phyloP scores from a whole-genome alignment of 1,140 invertebrate species.

The Carcinoscorpius rotundicauda region DNA sequence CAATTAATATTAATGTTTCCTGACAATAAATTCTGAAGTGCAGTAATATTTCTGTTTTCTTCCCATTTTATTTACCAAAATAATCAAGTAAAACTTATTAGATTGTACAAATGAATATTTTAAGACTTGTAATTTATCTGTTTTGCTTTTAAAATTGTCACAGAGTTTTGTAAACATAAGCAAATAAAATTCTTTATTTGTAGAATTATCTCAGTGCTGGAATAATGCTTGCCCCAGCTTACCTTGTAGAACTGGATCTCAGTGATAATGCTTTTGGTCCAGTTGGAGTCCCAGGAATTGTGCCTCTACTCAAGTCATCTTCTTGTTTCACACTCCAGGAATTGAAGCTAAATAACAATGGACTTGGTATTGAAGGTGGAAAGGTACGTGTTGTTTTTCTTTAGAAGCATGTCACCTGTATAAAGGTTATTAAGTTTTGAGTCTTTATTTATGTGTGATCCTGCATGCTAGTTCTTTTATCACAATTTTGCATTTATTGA shows the following conservation, averaged over 20 bases:
- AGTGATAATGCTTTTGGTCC: constrained; percentile 98
- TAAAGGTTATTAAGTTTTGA: too few species aligned
- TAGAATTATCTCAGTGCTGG: constrained; percentile 65
- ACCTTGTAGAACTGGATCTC: constrained; percentile 74
- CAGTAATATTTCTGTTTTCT: too few species aligned
- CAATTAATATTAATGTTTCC: too few species aligned
- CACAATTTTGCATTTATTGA: too few species aligned
- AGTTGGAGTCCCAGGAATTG: constrained; percentile 79
- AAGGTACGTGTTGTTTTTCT: constrained; percentile 36
- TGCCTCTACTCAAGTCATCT: constrained; percentile 65
- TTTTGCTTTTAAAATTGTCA: too few species aligned
- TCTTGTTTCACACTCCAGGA: constrained; percentile 68
- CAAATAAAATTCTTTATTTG: constrained; percentile 22
- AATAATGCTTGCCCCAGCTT: constrained; percentile 60
- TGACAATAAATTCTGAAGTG: too few species aligned
- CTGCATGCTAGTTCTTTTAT: too few species aligned
- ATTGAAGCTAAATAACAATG: constrained; percentile 86
- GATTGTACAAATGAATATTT: too few species aligned
- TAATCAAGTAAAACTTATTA: too few species aligned
- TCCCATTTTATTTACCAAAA: too few species aligned
- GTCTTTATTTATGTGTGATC: too few species aligned
- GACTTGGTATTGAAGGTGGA: constrained; percentile 81
- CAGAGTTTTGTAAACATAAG: neutral
- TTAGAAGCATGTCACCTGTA: constrained; percentile 11
- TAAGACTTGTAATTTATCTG: too few species aligned